Conservation (phyloP, 2,888 invertebrate genomes). For the Parochlus steinenii region DNA sequence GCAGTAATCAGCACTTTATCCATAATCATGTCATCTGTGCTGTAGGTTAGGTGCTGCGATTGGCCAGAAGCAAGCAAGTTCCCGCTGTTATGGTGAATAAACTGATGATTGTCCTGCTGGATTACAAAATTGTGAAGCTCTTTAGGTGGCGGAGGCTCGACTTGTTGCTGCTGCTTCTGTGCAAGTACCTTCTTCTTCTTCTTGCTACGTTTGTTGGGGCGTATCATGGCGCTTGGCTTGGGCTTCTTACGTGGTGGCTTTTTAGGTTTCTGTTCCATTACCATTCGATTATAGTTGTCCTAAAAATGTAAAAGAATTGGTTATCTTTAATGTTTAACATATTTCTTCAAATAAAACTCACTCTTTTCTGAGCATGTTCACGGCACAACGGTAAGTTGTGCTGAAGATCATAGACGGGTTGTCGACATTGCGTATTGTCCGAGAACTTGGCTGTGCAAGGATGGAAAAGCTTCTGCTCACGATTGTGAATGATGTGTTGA, state of each 20-base stretch:
- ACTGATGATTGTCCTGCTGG: constrained; percentile 7
- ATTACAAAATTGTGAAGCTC: constrained; percentile 18
- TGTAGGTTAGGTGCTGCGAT: too few species aligned
- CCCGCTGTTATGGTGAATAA: constrained; percentile 11
- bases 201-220: constrained; percentile 38
- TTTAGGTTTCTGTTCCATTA: constrained; percentile 60
- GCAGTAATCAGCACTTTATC: too few species aligned
- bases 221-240: constrained; percentile 36
- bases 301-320: constrained; percentile 20
- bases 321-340: not conserved
- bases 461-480: constrained; percentile 66
- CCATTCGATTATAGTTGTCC: constrained; percentile 67
- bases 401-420: constrained; percentile 58
- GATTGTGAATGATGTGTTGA: constrained; percentile 68
- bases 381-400: constrained; percentile 72
- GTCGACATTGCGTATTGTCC: constrained; percentile 59
- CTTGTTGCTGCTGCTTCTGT: constrained; percentile 19
- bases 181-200: constrained; percentile 29
- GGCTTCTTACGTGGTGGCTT: constrained; percentile 46
- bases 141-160: constrained; percentile 8
- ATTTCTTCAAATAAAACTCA: constrained; percentile 22
- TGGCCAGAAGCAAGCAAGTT: constrained; percentile 9
- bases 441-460: constrained; percentile 67
- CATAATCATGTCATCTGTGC: too few species aligned
- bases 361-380: constrained; percentile 69